Percentiles rank a stretch among this genome's conserved stretches.
These are phyloP conservation scores for Kuschelorhynchus macadamiae DNA, from an alignment of 2,888 invertebrate species.

Conservation along the genomic window DNA sequence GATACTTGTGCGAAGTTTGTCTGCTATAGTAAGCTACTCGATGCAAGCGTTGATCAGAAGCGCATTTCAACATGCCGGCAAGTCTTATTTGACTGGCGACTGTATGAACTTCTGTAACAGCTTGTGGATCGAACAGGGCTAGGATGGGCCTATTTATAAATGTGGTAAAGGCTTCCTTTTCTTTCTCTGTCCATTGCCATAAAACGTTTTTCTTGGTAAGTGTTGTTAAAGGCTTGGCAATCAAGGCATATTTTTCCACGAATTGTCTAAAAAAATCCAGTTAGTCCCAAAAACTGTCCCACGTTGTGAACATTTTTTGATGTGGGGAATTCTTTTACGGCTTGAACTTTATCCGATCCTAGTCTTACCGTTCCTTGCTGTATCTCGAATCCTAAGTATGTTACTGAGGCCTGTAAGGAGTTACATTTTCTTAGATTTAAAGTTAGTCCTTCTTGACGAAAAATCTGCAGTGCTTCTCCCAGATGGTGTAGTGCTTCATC, in stretches of 20 bases:
- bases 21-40: constrained; percentile 60
- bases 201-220: constrained; percentile 45
- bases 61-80: constrained; percentile 57
- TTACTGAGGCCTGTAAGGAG: constrained; percentile 41
- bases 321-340: constrained; percentile 53
- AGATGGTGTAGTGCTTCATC: constrained; percentile 36
- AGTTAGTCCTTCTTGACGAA: constrained; percentile 48
- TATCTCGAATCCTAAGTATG: constrained; percentile 50
- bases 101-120: constrained; percentile 58
- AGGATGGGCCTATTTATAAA: constrained; percentile 47
- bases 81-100: constrained; percentile 56
- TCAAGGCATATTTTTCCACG: constrained; percentile 53
- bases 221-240: constrained; percentile 54
- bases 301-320: constrained; percentile 55
- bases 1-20: constrained; percentile 59
- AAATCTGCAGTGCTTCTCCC: constrained; percentile 34
- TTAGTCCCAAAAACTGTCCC: constrained; percentile 58
- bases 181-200: constrained; percentile 42
- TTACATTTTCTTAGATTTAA: constrained; percentile 48
- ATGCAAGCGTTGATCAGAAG: constrained; percentile 50
- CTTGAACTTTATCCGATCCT: constrained; percentile 54
- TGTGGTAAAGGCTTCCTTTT: constrained; percentile 47
- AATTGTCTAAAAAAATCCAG: constrained; percentile 51
- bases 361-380: constrained; percentile 47
- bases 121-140: constrained; percentile 49